phyloP scores from a whole-genome alignment of 1,140 invertebrate species.

The Brachystomella parvula region DNA sequence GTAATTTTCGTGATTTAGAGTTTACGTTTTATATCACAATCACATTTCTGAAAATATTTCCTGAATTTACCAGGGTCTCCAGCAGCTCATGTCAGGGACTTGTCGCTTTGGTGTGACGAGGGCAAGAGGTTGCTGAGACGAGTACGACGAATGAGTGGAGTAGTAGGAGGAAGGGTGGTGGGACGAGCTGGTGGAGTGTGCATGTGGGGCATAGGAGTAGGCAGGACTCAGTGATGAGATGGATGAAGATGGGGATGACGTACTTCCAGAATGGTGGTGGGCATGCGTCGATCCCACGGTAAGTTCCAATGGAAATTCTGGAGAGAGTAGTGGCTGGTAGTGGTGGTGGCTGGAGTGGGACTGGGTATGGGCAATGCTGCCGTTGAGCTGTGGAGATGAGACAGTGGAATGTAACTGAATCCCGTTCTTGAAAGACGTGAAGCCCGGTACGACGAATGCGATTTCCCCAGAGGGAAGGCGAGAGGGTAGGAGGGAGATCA shows the following conservation, averaged over 20 bases:
- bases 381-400: slow-evolving; percentile 41
- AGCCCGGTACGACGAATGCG: slow-evolving; percentile 50
- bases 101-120: slow-evolving; percentile 31
- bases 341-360: no score
- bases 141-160: not conserved
- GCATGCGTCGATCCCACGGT: slow-evolving; percentile 19
- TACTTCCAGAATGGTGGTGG: not conserved
- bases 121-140: slow-evolving; percentile 19
- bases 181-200: slow-evolving; percentile 13
- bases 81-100: slow-evolving; percentile 23
- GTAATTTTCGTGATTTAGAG: no score
- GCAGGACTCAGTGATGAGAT: slow-evolving; percentile 21
- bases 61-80: slow-evolving; percentile 28
- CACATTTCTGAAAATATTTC: not conserved
- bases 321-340: slow-evolving; percentile 26
- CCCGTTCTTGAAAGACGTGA: slow-evolving; percentile 10
- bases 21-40: no score
- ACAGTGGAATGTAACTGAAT: slow-evolving; percentile 16
- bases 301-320: slow-evolving; percentile 30
- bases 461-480: slow-evolving; percentile 55
- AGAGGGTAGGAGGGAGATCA: slow-evolving; percentile 49
- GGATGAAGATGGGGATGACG: slow-evolving; percentile 16
- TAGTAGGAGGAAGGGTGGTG: not conserved
- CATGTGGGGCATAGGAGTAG: slow-evolving; percentile 11
- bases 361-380: no score